Percentiles rank a stretch among this genome's conserved stretches.
Evolutionary conservation across 2,113 vertebrate species (phyloP).

Genomic region (Pseudolaguvia tuberculata): DNA sequence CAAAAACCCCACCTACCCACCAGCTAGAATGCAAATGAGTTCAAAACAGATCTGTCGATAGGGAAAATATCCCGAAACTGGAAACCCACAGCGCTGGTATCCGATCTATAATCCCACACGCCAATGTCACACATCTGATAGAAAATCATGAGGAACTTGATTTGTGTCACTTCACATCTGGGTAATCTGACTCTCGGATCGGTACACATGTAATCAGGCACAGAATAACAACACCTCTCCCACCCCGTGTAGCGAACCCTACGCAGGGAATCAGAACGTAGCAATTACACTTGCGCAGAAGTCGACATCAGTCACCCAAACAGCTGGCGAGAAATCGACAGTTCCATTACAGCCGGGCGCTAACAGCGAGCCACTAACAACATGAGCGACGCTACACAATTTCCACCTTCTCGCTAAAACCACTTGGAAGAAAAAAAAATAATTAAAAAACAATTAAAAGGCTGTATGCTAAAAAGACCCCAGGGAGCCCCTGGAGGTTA

Average conservation of each 20-base stretch:
- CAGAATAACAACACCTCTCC: not conserved
- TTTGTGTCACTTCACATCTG: not conserved
- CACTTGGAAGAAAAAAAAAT: not conserved
- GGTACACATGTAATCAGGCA: not conserved
- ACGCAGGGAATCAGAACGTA: not conserved
- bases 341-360: not conserved
- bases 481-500: not conserved
- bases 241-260: not conserved
- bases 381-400: not conserved
- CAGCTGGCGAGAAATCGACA: conserved; percentile 12
- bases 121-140: not conserved
- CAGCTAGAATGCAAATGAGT: not conserved
- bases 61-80: not conserved
- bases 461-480: not conserved
- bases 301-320: conserved; percentile 21
- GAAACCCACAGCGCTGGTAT: not conserved
- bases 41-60: not conserved
- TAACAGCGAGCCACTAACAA: not conserved
- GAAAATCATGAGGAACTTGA: not conserved
- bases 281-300: conserved; percentile 12
- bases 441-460: not conserved
- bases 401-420: not conserved
- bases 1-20: too few relatives aligned
- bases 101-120: not conserved
- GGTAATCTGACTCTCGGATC: not conserved